phyloP scores from a whole-genome alignment of 2,797 vertebrate species.

The Peromyscus melanophrys region DNA sequence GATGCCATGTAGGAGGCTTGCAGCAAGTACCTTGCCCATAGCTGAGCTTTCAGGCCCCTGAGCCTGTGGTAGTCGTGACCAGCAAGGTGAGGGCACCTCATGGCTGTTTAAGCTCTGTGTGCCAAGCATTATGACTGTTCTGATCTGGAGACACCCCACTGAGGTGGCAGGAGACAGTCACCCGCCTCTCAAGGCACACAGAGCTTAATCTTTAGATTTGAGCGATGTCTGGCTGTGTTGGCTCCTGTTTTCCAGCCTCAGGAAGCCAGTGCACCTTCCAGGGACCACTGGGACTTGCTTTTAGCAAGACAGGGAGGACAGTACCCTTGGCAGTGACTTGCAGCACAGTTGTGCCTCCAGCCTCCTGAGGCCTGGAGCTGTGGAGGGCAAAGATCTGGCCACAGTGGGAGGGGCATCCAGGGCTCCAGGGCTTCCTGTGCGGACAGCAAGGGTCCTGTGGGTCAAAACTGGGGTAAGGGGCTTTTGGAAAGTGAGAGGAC shows the following conservation, averaged over 20 bases:
- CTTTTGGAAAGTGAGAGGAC: not conserved
- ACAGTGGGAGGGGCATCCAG: not conserved
- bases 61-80: not conserved
- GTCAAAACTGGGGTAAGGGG: not conserved
- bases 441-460: not conserved
- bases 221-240: not conserved
- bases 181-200: not conserved
- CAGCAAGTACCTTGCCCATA: not conserved
- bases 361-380: not conserved
- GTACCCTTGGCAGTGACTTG: not conserved
- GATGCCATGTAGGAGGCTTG: not conserved
- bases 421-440: not conserved
- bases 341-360: not conserved
- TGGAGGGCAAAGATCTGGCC: not conserved
- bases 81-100: not conserved
- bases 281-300: not conserved
- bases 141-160: not conserved
- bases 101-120: not conserved
- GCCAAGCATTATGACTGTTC: not conserved
- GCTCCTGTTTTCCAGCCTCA: not conserved
- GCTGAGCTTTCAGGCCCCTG: not conserved
- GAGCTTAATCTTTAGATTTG: slow-evolving; percentile 9
- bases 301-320: slow-evolving; percentile 24
- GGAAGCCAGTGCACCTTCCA: slow-evolving; percentile 18
- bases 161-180: not conserved